Base-by-base conservation (phyloP, 1,140 invertebrate genomes). In the Drosophila sulfurigaster region DNA sequence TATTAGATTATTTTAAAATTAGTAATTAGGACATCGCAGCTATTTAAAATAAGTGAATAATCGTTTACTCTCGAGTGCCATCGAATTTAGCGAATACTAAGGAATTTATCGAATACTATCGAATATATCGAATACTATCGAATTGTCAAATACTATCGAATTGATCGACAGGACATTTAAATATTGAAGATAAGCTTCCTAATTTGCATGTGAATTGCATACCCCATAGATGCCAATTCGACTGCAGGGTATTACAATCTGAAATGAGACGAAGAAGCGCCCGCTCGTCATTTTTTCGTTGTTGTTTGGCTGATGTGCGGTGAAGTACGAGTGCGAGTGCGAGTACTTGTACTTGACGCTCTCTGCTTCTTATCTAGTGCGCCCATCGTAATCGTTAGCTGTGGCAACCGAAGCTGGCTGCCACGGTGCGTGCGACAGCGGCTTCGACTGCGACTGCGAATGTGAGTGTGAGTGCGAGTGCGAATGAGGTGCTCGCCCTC, bases 301-400 rank as follows among this genome's bases (percentile, higher is more conserved):
- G 6, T 56, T 63, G 13, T 70, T 38, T 35, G 41, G 35, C 35
- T 38, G 35, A 38, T 38, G 15, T 57, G 43, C 32, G 48, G 43
- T 75, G 20, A 74, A 62, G 49, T 70, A 75, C 58, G 56, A 69
- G 30, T 62, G 45, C 58, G 56, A 68, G 30, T 62, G 35, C 49
- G 71, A 75, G 57, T 54, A 52, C 51, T 82, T 25, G 52, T 57
- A 75, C 72, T 75, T 70, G 72, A 63, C 72, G 66, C 72, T 75
- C 72, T 78, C 66, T 54, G 63, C 43, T 81, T 63, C 82, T 87
- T 91, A 91, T 91, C 90, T 91, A 90, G 86, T 82, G 90, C 90
- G 89, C 90, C 90, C 90, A 91, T 91, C 90, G 83, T 69, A 81
- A 78, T 79, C 74, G 73, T 56, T 81, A 56, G 79, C 68, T 58